A percentile compares a stretch with the other conserved stretches of the same genome.
Conservation (phyloP, 1,140 invertebrate genomes). For the Acromyrmex charruanus region DNA sequence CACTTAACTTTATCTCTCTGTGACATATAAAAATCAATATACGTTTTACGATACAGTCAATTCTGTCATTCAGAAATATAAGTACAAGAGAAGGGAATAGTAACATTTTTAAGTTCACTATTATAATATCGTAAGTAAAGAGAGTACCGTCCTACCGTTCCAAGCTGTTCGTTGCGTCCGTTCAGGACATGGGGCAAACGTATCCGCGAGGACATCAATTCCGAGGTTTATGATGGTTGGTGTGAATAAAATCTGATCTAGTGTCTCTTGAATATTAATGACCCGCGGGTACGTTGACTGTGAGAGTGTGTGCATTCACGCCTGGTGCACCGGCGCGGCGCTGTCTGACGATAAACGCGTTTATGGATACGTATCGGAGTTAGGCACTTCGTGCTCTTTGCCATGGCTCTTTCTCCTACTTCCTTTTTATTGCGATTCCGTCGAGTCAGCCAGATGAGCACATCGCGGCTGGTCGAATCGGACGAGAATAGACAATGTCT, state of each 20-base stretch:
- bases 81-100: not conserved
- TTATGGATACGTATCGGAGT: conserved; percentile 71
- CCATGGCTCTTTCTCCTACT: not conserved
- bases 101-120: conserved; percentile 61
- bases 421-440: conserved; percentile 54
- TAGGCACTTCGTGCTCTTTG: conserved; percentile 53
- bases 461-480: conserved; percentile 6
- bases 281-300: conserved; percentile 37
- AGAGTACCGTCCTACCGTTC: not conserved
- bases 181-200: conserved; percentile 57
- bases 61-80: not conserved
- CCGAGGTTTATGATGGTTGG: conserved; percentile 73
- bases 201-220: conserved; percentile 71
- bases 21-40: conserved; percentile 31
- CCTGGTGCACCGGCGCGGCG: not conserved
- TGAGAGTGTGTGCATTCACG: conserved; percentile 3
- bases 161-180: not conserved
- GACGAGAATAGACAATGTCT: conserved; percentile 32
- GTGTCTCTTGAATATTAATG: conserved; percentile 80
- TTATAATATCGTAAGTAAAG: conserved; percentile 44
- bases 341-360: conserved; percentile 70
- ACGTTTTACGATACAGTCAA: not conserved
- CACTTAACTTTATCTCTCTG: not conserved
- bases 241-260: conserved; percentile 79
- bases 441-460: conserved; percentile 40